Evolutionary conservation across 37 sponge, comb jelly and placozoan species (phyloP).

Genomic region (Haliclona indistincta): DNA sequence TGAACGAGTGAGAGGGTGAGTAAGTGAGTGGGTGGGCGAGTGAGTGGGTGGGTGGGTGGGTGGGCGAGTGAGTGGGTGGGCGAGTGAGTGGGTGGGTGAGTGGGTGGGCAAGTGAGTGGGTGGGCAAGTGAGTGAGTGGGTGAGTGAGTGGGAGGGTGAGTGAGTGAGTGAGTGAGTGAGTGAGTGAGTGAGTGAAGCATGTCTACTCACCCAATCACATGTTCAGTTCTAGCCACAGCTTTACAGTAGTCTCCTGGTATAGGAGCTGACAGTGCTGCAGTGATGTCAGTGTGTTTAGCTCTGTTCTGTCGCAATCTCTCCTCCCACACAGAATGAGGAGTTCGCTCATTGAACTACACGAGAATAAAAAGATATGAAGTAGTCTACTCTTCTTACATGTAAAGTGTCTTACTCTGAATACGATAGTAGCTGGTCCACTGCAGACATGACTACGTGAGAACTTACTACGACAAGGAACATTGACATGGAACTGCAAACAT

Average conservation of each 20-base stretch:
- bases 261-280: constrained; percentile 27
- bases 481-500: constrained; percentile 43
- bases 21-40: no score
- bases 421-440: constrained; percentile 50
- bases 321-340: constrained; percentile 29
- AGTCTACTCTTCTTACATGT: neutral
- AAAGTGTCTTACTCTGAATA: constrained; percentile 58
- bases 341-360: constrained; percentile 68
- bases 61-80: no score
- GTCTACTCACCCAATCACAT: constrained; percentile 59
- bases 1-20: no score
- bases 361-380: neutral
- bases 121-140: no score
- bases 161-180: no score
- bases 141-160: no score
- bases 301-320: constrained; percentile 50
- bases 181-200: no score
- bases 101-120: no score
- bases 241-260: constrained; percentile 39
- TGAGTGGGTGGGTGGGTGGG: no score
- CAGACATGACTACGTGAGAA: constrained; percentile 33
- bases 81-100: no score
- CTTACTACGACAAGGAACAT: constrained; percentile 49
- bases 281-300: constrained; percentile 15
- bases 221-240: constrained; percentile 59